These are phyloP conservation scores for Sphyrna mokarran DNA, from an alignment of 2,113 vertebrate species.

Conservation along the genomic window DNA sequence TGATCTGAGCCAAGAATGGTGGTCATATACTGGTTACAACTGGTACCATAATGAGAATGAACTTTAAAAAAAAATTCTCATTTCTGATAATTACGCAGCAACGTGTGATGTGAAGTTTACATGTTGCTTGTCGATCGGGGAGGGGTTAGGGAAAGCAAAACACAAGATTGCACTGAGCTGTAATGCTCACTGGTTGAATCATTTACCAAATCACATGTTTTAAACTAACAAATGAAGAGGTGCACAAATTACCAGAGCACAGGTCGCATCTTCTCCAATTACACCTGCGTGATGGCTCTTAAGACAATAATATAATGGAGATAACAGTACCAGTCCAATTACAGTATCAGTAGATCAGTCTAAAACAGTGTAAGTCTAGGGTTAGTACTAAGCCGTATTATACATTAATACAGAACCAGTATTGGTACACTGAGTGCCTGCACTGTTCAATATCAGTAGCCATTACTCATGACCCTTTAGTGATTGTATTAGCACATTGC, in stretches of 20 bases:
- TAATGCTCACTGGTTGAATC: neutral
- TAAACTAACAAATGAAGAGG: neutral
- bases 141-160: too few relatives aligned
- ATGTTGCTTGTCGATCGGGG: neutral
- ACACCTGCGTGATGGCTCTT: neutral
- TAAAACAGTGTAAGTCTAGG: neutral
- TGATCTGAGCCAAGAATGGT: neutral
- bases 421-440: neutral
- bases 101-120: neutral
- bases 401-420: neutral
- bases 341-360: neutral
- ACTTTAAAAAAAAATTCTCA: neutral
- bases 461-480: neutral
- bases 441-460: conserved; percentile 13
- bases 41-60: neutral
- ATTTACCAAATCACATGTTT: neutral
- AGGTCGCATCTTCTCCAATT: neutral
- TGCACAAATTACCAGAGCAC: neutral
- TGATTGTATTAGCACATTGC: conserved; percentile 14
- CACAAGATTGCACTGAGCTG: neutral
- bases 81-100: neutral
- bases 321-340: neutral
- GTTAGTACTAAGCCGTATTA: conserved; percentile 3
- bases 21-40: neutral
- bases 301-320: neutral